Evolutionary conservation across 2,113 vertebrate genomes (phyloP).

Genomic region (Fulica atra): DNA sequence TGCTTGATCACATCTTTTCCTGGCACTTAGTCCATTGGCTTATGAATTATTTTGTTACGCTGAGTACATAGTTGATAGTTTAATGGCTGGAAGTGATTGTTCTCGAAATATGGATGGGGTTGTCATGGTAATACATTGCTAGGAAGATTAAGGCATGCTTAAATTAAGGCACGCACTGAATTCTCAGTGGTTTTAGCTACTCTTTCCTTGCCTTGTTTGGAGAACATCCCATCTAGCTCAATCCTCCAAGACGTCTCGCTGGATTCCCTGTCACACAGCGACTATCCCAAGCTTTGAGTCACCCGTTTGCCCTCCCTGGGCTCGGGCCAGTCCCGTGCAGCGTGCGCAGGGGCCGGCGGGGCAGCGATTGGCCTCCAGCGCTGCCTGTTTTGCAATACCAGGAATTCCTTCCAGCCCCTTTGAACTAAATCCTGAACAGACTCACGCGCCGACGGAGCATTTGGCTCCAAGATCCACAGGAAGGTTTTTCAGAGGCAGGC

Average conservation of each 20-base stretch:
- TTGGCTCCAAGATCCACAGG: not conserved
- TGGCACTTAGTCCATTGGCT: conserved; percentile 38
- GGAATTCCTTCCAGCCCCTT: conserved; percentile 43
- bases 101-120: conserved; percentile 55
- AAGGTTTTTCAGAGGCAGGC: not conserved
- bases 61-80: conserved; percentile 56
- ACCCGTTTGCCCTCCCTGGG: conserved; percentile 15
- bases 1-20: conserved; percentile 50
- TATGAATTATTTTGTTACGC: conserved; percentile 57
- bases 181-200: conserved; percentile 36
- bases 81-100: conserved; percentile 48
- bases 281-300: conserved; percentile 14
- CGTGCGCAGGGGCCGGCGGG: not conserved
- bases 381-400: conserved; percentile 14
- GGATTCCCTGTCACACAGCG: not conserved
- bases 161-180: conserved; percentile 41
- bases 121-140: conserved; percentile 49
- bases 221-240: conserved; percentile 35
- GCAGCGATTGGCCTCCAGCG: not conserved
- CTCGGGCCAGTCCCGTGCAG: not conserved
- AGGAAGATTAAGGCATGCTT: conserved; percentile 38
- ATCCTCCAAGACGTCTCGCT: not conserved
- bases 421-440: conserved; percentile 36
- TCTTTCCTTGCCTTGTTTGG: conserved; percentile 65
- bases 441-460: not conserved